phyloP scores from a whole-genome alignment of 1,140 invertebrate genomes.

The Catajapyx aquilonaris region DNA sequence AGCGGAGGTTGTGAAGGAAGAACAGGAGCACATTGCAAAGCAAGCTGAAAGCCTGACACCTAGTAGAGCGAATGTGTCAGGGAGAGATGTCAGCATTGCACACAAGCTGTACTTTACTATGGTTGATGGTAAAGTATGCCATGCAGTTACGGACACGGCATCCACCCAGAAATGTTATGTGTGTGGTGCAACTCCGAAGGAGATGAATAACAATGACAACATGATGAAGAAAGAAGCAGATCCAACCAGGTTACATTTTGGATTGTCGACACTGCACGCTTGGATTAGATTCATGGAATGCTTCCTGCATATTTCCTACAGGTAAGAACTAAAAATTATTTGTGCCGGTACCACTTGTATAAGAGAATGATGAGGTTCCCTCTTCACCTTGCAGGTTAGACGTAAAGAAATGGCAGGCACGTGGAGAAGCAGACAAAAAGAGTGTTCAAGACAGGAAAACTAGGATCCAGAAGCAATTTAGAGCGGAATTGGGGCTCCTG shows the following conservation, averaged over 20 bases:
- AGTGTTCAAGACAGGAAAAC: not conserved
- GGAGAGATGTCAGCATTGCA: not conserved
- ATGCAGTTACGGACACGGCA: slow-evolving; percentile 2
- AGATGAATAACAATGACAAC: not conserved
- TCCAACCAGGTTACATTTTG: not conserved
- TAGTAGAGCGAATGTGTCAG: not conserved
- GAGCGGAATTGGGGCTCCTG: slow-evolving; percentile 1
- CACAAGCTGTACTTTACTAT: slow-evolving; percentile 5
- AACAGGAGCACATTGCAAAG: slow-evolving; percentile 2
- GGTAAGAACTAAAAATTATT: too few species aligned
- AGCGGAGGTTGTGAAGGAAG: slow-evolving; percentile 2
- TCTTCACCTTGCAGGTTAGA: too few species aligned
- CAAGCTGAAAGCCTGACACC: slow-evolving; percentile 1
- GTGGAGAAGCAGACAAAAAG: not conserved
- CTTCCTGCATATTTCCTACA: not conserved
- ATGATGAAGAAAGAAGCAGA: not conserved
- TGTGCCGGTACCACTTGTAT: too few species aligned
- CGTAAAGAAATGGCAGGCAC: not conserved
- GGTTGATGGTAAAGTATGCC: slow-evolving; percentile 10
- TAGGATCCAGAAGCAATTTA: slow-evolving; percentile 2
- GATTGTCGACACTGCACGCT: not conserved
- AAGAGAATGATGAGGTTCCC: too few species aligned
- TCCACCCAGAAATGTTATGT: slow-evolving; percentile 6
- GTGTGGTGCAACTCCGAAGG: slow-evolving; percentile 4
- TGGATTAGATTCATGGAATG: not conserved